Percentiles rank a stretch among this genome's conserved stretches.
These are phyloP conservation scores for Eurypyga helias DNA, from an alignment of 2,113 vertebrate genomes.

Conservation along the genomic window DNA sequence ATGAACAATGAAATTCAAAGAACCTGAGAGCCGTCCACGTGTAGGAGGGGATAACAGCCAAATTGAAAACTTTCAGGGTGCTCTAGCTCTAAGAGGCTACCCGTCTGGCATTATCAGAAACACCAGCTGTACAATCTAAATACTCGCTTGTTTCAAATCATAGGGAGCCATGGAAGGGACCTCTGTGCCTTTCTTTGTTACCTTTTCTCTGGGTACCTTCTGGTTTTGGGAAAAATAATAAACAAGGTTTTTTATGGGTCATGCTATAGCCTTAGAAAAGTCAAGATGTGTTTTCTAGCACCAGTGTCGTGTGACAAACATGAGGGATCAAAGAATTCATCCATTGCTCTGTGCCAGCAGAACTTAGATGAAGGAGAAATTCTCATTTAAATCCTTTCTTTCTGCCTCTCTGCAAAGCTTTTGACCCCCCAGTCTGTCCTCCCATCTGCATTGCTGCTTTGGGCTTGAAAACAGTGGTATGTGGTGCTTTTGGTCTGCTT, in stretches of 20 bases:
- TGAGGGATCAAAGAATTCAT: background rate
- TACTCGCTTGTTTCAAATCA: background rate
- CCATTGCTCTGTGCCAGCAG: background rate
- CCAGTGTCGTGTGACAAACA: accelerated
- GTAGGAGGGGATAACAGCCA: background rate
- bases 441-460: background rate
- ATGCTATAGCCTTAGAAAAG: background rate
- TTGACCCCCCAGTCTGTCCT: background rate
- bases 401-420: background rate
- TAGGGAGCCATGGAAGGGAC: background rate
- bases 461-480: background rate
- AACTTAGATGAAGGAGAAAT: background rate
- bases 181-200: background rate
- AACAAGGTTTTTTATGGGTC: background rate
- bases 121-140: background rate
- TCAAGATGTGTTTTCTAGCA: background rate
- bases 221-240: slow-evolving; percentile 12
- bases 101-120: background rate
- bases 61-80: background rate
- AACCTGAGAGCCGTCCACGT: background rate
- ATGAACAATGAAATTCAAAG: background rate
- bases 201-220: background rate
- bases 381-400: background rate
- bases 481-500: background rate
- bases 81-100: background rate